These are phyloP conservation scores for Drosophila subquinaria DNA, from an alignment of 2,888 invertebrate genomes.

Conservation along the genomic window DNA sequence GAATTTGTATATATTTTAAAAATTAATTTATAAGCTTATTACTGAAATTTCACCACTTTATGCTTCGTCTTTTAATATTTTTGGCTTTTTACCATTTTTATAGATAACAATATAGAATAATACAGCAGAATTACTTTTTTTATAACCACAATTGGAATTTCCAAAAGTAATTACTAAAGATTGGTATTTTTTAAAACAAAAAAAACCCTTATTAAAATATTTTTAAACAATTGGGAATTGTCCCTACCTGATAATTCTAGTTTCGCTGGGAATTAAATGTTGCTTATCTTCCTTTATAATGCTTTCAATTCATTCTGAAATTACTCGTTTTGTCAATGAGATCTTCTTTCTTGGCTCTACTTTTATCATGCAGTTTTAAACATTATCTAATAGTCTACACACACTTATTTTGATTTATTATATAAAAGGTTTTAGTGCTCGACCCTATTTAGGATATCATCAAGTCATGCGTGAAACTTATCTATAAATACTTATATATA, in stretches of 20 bases:
- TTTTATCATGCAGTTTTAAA: background rate
- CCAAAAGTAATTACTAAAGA: constrained; percentile 6
- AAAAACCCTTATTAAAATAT: background rate
- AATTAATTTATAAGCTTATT: too few relatives aligned
- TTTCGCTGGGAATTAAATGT: background rate
- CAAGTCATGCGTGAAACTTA: constrained; percentile 77
- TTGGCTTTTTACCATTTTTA: background rate
- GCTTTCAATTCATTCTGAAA: background rate
- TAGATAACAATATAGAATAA: background rate
- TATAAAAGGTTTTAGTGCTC: constrained; percentile 24
- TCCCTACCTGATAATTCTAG: background rate
- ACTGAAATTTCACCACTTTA: background rate
- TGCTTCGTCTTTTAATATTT: background rate
- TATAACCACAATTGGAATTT: constrained; percentile 6
- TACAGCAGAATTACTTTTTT: constrained; percentile 1
- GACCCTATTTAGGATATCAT: constrained; percentile 52
- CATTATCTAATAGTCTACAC: background rate
- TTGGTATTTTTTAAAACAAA: background rate
- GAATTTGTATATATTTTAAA: too few relatives aligned
- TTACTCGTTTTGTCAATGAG: background rate
- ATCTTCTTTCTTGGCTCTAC: background rate
- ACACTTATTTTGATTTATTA: background rate
- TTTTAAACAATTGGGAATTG: background rate
- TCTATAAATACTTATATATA: constrained; percentile 32
- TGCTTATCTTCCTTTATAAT: background rate